phyloP scores from a whole-genome alignment of 1,140 invertebrate genomes.

The Sogatella furcifera region DNA sequence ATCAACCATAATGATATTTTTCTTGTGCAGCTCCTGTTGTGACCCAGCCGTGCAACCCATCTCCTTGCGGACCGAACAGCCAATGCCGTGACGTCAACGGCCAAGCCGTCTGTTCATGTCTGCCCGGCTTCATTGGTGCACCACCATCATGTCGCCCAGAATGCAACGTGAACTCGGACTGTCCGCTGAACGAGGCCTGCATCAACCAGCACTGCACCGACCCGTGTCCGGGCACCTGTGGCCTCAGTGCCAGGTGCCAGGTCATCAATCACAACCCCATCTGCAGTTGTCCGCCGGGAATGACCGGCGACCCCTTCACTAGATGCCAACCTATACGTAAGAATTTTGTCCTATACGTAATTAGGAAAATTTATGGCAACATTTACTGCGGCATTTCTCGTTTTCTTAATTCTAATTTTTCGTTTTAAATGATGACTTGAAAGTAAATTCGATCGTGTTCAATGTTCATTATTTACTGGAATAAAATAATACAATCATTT shows the following conservation, averaged over 20 bases:
- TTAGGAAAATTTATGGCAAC: no score
- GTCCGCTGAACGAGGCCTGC: conserved; percentile 54
- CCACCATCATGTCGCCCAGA: conserved; percentile 62
- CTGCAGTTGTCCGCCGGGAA: conserved; percentile 42
- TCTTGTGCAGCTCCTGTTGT: conserved; percentile 10
- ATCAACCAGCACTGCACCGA: conserved; percentile 58
- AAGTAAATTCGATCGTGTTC: no score
- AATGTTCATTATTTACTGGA: no score
- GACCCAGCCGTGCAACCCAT: conserved; percentile 36
- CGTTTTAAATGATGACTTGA: no score
- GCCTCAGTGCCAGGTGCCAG: conserved; percentile 44
- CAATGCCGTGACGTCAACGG: conserved; percentile 41
- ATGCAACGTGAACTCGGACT: conserved; percentile 59
- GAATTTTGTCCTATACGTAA: no score
- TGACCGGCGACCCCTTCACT: conserved; percentile 46
- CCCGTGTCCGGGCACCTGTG: conserved; percentile 61
- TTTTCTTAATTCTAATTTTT: no score
- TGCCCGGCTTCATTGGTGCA: conserved; percentile 44
- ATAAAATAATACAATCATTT: no score
- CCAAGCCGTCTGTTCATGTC: conserved; percentile 42
- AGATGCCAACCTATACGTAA: conserved; percentile 40
- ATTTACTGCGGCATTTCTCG: no score
- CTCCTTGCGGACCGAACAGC: conserved; percentile 44
- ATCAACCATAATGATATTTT: no score
- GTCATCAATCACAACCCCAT: conserved; percentile 43